Base-by-base conservation (phyloP, 2,888 invertebrate species). In the Suillia variegata region DNA sequence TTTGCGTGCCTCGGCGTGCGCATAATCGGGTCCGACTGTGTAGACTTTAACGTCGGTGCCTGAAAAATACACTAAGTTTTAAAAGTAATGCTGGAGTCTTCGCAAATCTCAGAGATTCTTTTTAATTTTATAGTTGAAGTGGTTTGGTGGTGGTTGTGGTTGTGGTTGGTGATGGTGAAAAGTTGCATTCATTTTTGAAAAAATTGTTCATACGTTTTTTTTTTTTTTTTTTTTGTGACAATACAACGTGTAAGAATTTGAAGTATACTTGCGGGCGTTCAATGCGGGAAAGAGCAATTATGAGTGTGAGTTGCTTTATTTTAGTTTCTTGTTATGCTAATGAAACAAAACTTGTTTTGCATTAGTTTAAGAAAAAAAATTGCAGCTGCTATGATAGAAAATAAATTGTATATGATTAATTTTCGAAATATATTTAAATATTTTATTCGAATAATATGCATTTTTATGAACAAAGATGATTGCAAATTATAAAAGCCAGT, bases 21-120 rank as follows among this genome's bases (percentile, higher is more conserved):
- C 99, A 82, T 99, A 99, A 83, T 98, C 98, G 1, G 98, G 98
- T 0, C 99, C 99, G 24, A 99, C 98, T 1, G 99, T 99, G 82
- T 99, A 99, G 22, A 99, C 98, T 84, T 92, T 88, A 50, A 87
- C 87, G 69, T 87, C 87, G 50, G 87, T 87, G 67, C 87, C 92
- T 92, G 81, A 65, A 80, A 80, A 77, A 68, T 80, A 80, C 62
- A 81, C 80, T 81, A 75, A 80, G 80, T 79, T 80, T 80, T 80
- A 80, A 80, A 80, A 80, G 79, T 80, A 79, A 80, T 80, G 78
- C 79, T 79, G 79, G 78, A 79, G 76, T 77, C 79, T 77, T 75
- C 71, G 70, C 72, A 38, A 4, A 38, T 38, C 38, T 5, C 13
- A 38, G 38, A 13, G n/a, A 4, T n/a, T 8, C 13, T 38, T 31